Base-by-base conservation (phyloP, 2,888 invertebrate species). In the Erannis defoliaria region DNA sequence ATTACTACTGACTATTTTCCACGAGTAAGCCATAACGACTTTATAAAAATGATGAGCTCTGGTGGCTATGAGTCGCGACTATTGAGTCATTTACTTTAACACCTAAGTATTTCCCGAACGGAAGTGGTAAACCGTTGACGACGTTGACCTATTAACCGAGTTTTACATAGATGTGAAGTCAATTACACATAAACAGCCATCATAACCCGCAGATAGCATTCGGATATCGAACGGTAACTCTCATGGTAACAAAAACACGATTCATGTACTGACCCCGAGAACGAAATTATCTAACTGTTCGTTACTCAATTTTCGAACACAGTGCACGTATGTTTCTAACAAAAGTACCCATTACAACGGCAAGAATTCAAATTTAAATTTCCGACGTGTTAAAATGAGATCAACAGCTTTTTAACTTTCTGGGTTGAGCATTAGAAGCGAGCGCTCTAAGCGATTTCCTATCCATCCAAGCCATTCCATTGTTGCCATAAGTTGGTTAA, bases 271-370 rank as follows among this genome's bases (percentile, higher is more conserved):
- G 84, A 84, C 84, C 81, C 73, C 75, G 66, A 75, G 70, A 77
- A 80, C 74, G 70, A 84, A 85, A 85, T 87, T 81, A 86, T 84
- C 82, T 87, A 88, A 86, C 88, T 88, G 88, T 84, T 78, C 72
- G 77, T 78, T 78, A 80, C 79, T 80, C 74, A 81, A 85, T 84
- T 85, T 80, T 74, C 64, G 72, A 68, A 77, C 75, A 62, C 80
- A 76, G 65, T 71, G 74, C 83, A 83, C 81, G 78, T 81, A 75
- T 76, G 76, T 70, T 70, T 67, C 70, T 73, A 71, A 81, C 78
- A 82, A 80, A 74, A 75, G 74, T 74, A 66, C 65, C 73, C 61
- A 78, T 80, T 78, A 78, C 74, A 67, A 61, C 64, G 70, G 68
- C 71, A 75, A 53, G 61, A 77, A 74, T 78, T 77, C 72, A 74